Conservation (phyloP, 2,113 vertebrate genomes). For the Gadus chalcogrammus region DNA sequence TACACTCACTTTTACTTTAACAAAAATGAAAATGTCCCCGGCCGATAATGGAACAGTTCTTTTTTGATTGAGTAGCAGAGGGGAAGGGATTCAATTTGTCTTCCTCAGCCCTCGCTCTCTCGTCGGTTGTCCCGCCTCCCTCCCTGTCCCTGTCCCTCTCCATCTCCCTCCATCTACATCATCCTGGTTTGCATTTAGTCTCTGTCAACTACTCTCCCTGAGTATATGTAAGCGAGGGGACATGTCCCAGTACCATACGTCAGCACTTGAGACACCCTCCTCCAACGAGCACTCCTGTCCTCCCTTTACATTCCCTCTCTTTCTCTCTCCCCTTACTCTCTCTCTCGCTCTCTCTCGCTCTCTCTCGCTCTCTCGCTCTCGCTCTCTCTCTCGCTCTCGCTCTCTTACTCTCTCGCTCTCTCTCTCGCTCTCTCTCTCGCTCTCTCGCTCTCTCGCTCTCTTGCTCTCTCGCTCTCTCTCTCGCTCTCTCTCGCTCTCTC, state of each 20-base stretch:
- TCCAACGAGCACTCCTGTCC: background rate
- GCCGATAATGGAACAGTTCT: background rate
- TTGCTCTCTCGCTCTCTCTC: conserved; percentile 1
- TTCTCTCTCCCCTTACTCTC: background rate
- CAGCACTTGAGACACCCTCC: background rate
- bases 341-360: conserved; percentile 21
- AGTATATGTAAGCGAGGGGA: background rate
- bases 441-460: conserved; percentile 17
- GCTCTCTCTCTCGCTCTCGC: background rate
- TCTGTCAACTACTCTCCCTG: background rate
- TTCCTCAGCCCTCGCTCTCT: conserved; percentile 8
- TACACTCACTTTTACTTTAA: too few species aligned
- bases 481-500: background rate
- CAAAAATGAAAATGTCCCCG: background rate
- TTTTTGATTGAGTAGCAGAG: background rate
- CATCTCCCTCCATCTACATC: too few species aligned
- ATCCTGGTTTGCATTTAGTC: too few species aligned
- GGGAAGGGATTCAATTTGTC: conserved; percentile 27
- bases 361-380: background rate
- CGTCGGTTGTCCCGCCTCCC: background rate
- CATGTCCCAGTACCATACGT: background rate
- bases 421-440: conserved; percentile 2
- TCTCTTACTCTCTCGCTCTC: background rate
- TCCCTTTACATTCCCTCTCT: conserved; percentile 19
- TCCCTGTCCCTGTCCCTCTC: background rate